phyloP scores from a whole-genome alignment of 2,113 vertebrate genomes.

The Melanostigma gelatinosum region DNA sequence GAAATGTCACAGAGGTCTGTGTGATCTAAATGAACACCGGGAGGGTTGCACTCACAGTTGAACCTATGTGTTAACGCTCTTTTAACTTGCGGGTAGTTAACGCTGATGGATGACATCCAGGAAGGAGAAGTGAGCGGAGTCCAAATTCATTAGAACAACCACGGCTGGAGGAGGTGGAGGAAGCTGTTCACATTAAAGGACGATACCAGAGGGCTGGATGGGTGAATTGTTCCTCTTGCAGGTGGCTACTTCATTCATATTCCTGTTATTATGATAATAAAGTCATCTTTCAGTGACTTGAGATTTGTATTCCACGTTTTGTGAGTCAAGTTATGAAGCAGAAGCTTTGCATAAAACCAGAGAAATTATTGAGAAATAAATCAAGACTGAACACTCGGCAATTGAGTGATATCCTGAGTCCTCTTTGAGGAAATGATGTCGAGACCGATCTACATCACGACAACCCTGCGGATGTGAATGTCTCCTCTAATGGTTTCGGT shows the following conservation, averaged over 20 bases:
- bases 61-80: constrained; percentile 36
- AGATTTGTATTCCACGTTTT: neutral
- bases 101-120: neutral
- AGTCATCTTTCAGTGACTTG: neutral
- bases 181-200: neutral
- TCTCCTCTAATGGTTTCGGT: constrained; percentile 17
- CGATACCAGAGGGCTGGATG: neutral
- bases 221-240: neutral
- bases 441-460: neutral
- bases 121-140: neutral
- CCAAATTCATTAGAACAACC: neutral
- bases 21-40: constrained; percentile 27
- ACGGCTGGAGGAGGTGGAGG: neutral
- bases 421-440: neutral
- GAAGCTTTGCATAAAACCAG: neutral
- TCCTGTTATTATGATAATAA: neutral
- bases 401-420: neutral
- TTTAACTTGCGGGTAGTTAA: constrained; percentile 25
- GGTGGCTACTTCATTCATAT: neutral
- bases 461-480: constrained; percentile 6
- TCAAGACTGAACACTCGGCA: neutral
- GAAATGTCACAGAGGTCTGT: constrained; percentile 50
- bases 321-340: neutral
- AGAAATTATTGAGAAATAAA: neutral
- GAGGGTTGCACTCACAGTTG: constrained; percentile 5